Base-by-base conservation (phyloP, 2,113 vertebrate species). In the Nothobranchius kuhntae region DNA sequence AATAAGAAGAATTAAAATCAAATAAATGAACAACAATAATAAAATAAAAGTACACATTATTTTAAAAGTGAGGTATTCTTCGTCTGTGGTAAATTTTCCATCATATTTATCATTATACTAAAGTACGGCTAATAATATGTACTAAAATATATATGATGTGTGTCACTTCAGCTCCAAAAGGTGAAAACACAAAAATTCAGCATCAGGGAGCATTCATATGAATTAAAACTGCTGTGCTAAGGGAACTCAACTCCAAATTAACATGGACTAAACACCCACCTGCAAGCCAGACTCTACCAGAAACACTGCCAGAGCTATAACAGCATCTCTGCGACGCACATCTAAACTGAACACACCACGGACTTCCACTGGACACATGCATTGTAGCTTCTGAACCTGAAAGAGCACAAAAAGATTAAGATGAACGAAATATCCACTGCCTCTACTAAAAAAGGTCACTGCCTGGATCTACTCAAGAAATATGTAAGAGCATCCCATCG, bases 281-380 rank as follows among this genome's bases (percentile, higher is more conserved):
- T 99, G 96, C 66, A 99, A 91, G 24, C 95, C 94, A 73, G 97
- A 99, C 64, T 99, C 97, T 83, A 98, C 89, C 8, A 99, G 91
- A 84, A 98, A 99, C 86, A 99, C 94, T 54, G 95, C 96, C 69
- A 98, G 67, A 0, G 96, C 97, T 30, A 99, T 95, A 8, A 99
- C 96, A 4, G 97, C 97, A 84, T 98, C 95, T 90, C 95, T 94
- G 70, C 97, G 94, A 6, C 97, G 94, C 66, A 97, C 94, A 78
- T 99, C 97, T 44, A 99, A 87, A 53, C 96, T 95, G 85, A 96
- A 98, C 67, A 95, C 91, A 7, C 96, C 97, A 1, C 95, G 95
- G 47, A 95, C 93, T 86, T 98, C 96, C 65, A 95, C 93, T 14
- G 97, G 96, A 86, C 96, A 98, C 97, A 99, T 99, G 79, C 97